These are phyloP conservation scores for Drosophila ochracea DNA, from an alignment of 2,888 invertebrate genomes.

Conservation along the genomic window DNA sequence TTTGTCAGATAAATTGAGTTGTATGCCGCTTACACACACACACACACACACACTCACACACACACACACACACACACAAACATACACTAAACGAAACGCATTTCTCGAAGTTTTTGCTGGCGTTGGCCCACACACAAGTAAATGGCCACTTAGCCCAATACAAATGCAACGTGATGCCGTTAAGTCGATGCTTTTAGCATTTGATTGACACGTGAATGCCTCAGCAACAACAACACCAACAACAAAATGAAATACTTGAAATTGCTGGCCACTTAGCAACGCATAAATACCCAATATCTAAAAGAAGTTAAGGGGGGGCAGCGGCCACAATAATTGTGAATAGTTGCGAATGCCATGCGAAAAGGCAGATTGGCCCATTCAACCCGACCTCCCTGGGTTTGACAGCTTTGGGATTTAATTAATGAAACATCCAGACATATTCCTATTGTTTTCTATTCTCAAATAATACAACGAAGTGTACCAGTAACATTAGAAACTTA, in stretches of 20 bases:
- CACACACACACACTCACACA: background rate
- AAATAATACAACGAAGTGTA: too few species aligned
- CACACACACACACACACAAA: background rate
- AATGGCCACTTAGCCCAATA: conserved; percentile 58
- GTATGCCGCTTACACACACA: conserved; percentile 13
- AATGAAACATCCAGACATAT: background rate
- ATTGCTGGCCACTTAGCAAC: conserved; percentile 59
- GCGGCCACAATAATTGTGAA: conserved; percentile 11
- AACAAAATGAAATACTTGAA: conserved; percentile 26
- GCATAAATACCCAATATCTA: conserved; percentile 45
- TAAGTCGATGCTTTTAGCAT: conserved; percentile 69
- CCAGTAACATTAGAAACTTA: background rate
- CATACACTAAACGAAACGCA: conserved; percentile 39
- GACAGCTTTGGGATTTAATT: conserved; percentile 20
- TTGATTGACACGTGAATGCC: conserved; percentile 69
- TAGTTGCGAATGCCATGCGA: conserved; percentile 15
- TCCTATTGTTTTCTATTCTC: background rate
- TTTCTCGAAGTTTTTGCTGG: conserved; percentile 29
- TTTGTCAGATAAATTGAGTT: conserved; percentile 56
- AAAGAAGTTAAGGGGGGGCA: background rate
- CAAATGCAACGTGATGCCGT: conserved; percentile 63
- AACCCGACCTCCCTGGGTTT: background rate
- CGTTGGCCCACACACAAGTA: conserved; percentile 37
- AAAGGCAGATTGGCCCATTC: conserved; percentile 1
- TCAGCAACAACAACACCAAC: conserved; percentile 23